Evolutionary conservation across 2,797 vertebrate species (phyloP).

Genomic region (Sebastes cheni): DNA sequence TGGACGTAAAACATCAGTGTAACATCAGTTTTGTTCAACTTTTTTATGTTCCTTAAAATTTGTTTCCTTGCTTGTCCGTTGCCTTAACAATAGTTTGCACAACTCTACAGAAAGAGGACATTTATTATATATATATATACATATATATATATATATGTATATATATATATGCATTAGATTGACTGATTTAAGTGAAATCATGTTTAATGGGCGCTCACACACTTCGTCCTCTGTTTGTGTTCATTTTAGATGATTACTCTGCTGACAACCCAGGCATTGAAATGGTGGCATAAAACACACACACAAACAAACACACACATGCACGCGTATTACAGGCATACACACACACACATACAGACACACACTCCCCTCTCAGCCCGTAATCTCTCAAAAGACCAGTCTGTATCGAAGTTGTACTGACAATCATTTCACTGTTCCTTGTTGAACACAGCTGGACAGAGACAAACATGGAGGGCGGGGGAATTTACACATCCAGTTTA

Average conservation of each 20-base stretch:
- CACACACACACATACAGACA: slow-evolving; percentile 21
- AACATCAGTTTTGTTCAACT: not conserved
- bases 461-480: slow-evolving; percentile 61
- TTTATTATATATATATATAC: too few species aligned
- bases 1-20: not conserved
- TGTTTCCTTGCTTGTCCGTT: not conserved
- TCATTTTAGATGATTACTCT: slow-evolving; percentile 74
- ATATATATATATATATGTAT: too few species aligned
- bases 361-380: slow-evolving; percentile 47
- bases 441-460: slow-evolving; percentile 81
- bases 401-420: slow-evolving; percentile 77
- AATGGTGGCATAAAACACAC: slow-evolving; percentile 66
- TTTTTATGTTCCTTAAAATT: not conserved
- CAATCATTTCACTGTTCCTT: slow-evolving; percentile 82
- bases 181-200: slow-evolving; percentile 46
- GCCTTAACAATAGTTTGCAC: not conserved
- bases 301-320: slow-evolving; percentile 18
- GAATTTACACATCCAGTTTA: slow-evolving; percentile 61
- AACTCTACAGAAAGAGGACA: not conserved
- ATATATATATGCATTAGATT: slow-evolving; percentile 6
- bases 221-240: slow-evolving; percentile 64
- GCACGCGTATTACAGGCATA: slow-evolving; percentile 1
- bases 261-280: slow-evolving; percentile 80
- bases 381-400: slow-evolving; percentile 79
- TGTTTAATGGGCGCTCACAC: slow-evolving; percentile 53